Base-by-base conservation (phyloP, 92 coral and sea anemone genomes). In the Phenganax subtilis region DNA sequence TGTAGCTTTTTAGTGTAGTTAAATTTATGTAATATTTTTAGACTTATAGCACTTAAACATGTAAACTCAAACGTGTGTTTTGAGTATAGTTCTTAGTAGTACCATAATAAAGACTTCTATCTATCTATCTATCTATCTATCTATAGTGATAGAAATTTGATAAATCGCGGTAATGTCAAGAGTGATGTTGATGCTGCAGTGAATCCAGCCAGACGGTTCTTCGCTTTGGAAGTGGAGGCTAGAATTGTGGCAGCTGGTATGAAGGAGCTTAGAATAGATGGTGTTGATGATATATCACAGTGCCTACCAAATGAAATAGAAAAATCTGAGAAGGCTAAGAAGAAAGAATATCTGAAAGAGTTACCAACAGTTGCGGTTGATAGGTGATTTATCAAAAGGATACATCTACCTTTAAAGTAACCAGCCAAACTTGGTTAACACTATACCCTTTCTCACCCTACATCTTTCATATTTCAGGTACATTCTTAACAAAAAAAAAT, bases 101-200 rank as follows among this genome's bases (percentile, higher is more conserved):
- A n/a, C n/a, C n/a, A n/a, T n/a, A n/a, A n/a, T n/a, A n/a, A n/a
- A n/a, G n/a, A n/a, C n/a, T n/a, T n/a, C n/a, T n/a, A n/a, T n/a
- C n/a, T n/a, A n/a, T n/a, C n/a, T n/a, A n/a, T n/a, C n/a, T n/a
- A n/a, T n/a, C n/a, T n/a, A n/a, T n/a, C n/a, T n/a, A n/a, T n/a
- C n/a, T 88, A 88, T 85, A 88, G 86, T 47, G 90, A 85, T 67
- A 15, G 86, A 12, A 88, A 85, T 54, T 73, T 88, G 0, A 87
- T 87, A 51, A 88, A 88, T 64, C 82, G 86, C 28, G 80, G 86
- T n/a, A 88, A 77, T 75, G 88, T 85, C 0, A 85, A 75, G 80
- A 77, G 86, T 55, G 57, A 69, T 71, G 88, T 88, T 27, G 86
- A 85, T 77, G 37, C 86, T 81, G 88, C 91, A 17, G 91, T 85